Evolutionary conservation across 2,113 vertebrate genomes (phyloP), one percentile per base, ranked within the genome.

Genomic region (Seriola quinqueradiata): DNA sequence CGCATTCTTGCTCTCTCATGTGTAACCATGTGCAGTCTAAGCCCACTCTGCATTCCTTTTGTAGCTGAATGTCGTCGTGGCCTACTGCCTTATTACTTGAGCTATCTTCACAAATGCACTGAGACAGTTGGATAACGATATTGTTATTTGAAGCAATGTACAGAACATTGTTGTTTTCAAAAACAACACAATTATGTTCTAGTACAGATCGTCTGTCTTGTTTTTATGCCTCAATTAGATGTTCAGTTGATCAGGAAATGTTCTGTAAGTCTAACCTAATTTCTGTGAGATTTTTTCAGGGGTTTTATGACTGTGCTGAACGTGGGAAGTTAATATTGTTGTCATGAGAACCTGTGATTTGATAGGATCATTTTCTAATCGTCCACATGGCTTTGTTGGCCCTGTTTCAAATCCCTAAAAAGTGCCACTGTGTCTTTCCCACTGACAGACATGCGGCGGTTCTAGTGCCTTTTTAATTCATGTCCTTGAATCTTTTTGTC

Each of bases 11-110:
- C 72, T 74, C 67, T 67, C 81, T 87, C 78, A n/a, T 76, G 87
- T 85, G 75, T 88, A 88, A 88, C 81, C 74, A 40, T 74, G 70
- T 77, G 61, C 79, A 46, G 72, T 54, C 34, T 50, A 13, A 85
- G 8, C 82, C 42, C 70, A 17, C 70, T 70, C 70, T 77, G 55
- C 65, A 28, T 64, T 76, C 19, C 70, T 75, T 67, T 69, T 67
- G 77, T 79, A n/a, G 76, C 85, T 46, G 44, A 75, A 68, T 9
- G 77, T 77, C n/a, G 23, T 65, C 12, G 42, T 90, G 54, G 52
- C 81, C 75, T 67, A 40, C 68, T 86, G 76, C 76, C 65, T 79
- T 80, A 80, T 78, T 81, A 80, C 79, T 80, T 25, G 6, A 54
- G 68, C 69, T 57, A 19, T 87, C 71, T 69, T 64, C 0, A 28